Evolutionary conservation across 2,797 vertebrate genomes (phyloP).

Genomic region (Etheostoma nigrum): DNA sequence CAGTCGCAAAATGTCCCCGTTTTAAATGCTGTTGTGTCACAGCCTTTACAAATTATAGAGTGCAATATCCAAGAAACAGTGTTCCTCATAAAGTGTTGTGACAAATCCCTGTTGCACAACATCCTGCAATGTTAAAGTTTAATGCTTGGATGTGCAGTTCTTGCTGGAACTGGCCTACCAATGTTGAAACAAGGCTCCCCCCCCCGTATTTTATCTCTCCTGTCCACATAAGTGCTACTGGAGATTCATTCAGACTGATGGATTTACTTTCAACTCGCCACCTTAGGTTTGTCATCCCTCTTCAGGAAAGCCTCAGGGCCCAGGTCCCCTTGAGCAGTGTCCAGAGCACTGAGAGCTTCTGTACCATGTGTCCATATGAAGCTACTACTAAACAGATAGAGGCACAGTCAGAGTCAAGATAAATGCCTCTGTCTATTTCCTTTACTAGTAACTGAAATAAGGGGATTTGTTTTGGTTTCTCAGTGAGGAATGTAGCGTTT

Average conservation of each 20-base stretch:
- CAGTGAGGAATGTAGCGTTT: slow-evolving; percentile 9
- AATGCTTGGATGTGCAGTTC: slow-evolving; percentile 49
- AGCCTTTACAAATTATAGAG: neutral
- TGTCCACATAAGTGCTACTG: slow-evolving; percentile 57
- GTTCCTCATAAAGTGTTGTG: slow-evolving; percentile 19
- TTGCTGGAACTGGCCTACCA: slow-evolving; percentile 44
- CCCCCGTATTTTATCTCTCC: slow-evolving; percentile 39
- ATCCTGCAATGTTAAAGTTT: slow-evolving; percentile 31
- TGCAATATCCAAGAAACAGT: slow-evolving; percentile 13
- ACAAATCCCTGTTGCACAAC: slow-evolving; percentile 36
- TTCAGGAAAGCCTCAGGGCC: slow-evolving; percentile 43
- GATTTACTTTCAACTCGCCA: slow-evolving; percentile 64
- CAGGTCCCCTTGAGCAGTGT: slow-evolving; percentile 56
- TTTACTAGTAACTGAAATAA: slow-evolving; percentile 22
- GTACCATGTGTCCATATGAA: slow-evolving; percentile 35
- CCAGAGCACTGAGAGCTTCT: slow-evolving; percentile 48
- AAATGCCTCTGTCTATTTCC: slow-evolving; percentile 43
- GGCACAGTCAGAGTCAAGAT: slow-evolving; percentile 39
- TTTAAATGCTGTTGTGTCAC: slow-evolving; percentile 1
- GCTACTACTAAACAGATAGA: slow-evolving; percentile 43
- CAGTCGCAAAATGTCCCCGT: neutral
- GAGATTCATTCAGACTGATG: slow-evolving; percentile 68
- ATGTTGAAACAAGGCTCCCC: slow-evolving; percentile 46
- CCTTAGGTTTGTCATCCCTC: slow-evolving; percentile 62
- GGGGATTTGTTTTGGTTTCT: slow-evolving; percentile 25